A percentile compares a stretch with the other conserved stretches of the same genome.
Evolutionary conservation across 30 jellyfish, hydroid and myxozoan genomes (phyloP).

Genomic region (Turritopsis dohrnii): DNA sequence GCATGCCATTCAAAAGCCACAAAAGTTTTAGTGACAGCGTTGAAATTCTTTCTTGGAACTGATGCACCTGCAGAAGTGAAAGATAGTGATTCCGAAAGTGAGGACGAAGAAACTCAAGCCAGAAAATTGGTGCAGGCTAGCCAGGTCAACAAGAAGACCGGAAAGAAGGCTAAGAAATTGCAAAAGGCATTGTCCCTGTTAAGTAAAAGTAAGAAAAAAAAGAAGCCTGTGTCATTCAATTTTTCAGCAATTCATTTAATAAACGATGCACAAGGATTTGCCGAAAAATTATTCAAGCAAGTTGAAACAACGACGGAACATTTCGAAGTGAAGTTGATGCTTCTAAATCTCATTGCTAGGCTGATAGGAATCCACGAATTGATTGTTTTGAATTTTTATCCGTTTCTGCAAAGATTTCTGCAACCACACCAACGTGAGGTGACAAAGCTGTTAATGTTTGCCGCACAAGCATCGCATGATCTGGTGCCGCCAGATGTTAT

Average conservation of each 20-base stretch:
- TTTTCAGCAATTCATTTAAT: conserved; percentile 91
- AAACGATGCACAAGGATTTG: conserved; percentile 97
- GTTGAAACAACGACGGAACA: conserved; percentile 74
- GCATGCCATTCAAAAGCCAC: conserved; percentile 72
- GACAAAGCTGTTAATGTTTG: conserved; percentile 75
- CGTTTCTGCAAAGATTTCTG: conserved; percentile 68
- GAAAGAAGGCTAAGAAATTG: conserved; percentile 64
- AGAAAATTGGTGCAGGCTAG: conserved; percentile 63
- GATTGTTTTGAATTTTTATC: conserved; percentile 67
- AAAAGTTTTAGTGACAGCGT: conserved; percentile 72
- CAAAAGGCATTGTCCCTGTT: conserved; percentile 79
- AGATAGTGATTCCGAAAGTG: conserved; percentile 76
- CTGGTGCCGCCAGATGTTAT: conserved; percentile 91
- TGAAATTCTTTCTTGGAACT: conserved; percentile 84
- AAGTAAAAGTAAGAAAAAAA: conserved; percentile 70
- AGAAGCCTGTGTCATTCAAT: conserved; percentile 77
- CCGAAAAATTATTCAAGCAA: conserved; percentile 69
- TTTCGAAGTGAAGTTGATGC: conserved; percentile 76
- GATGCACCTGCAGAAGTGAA: conserved; percentile 84
- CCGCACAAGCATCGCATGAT: conserved; percentile 88
- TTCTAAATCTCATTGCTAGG: conserved; percentile 80
- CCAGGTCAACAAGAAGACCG: conserved; percentile 67
- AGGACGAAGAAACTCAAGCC: conserved; percentile 53
- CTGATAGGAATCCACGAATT: conserved; percentile 89
- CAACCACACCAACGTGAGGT: conserved; percentile 99